These are phyloP conservation scores for Lacanobia oleracea DNA, from an alignment of 2,888 invertebrate species.

Conservation along the genomic window DNA sequence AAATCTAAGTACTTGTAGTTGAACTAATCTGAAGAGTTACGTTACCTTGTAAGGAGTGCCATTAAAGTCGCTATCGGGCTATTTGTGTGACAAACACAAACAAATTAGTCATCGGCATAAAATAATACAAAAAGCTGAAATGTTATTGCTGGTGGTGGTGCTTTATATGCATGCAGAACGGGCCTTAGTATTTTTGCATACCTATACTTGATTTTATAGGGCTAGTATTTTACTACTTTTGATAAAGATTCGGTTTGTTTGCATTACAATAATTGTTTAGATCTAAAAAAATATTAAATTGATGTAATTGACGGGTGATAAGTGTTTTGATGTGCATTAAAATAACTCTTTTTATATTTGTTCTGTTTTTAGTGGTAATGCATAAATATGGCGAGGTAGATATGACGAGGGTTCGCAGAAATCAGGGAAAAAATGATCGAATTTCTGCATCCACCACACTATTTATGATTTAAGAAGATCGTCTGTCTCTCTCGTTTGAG, in stretches of 20 bases:
- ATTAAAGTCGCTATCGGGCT: conserved; percentile 99
- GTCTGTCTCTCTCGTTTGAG: no score
- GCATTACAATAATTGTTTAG: no score
- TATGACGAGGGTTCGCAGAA: background rate
- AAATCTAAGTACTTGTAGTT: conserved; percentile 72
- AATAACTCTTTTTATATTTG: no score
- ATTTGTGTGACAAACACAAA: conserved; percentile 93
- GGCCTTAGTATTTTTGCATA: conserved; percentile 33
- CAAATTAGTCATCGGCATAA: conserved; percentile 86
- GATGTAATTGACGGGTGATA: no score
- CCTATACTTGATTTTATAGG: background rate
- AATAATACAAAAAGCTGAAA: conserved; percentile 59
- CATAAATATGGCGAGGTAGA: background rate
- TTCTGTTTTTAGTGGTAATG: conserved; percentile 31
- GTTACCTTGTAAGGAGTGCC: conserved; percentile 98
- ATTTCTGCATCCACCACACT: background rate
- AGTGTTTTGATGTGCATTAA: no score
- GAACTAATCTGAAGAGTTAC: conserved; percentile 80
- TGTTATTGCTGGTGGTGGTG: conserved; percentile 61
- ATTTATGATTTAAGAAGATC: background rate
- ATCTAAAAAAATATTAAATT: no score
- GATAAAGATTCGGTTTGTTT: no score
- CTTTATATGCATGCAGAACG: conserved; percentile 64
- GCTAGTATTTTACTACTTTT: no score
- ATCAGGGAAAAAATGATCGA: background rate